Conservation (phyloP, 2,888 invertebrate genomes). For the Hypercompe scribonia region DNA sequence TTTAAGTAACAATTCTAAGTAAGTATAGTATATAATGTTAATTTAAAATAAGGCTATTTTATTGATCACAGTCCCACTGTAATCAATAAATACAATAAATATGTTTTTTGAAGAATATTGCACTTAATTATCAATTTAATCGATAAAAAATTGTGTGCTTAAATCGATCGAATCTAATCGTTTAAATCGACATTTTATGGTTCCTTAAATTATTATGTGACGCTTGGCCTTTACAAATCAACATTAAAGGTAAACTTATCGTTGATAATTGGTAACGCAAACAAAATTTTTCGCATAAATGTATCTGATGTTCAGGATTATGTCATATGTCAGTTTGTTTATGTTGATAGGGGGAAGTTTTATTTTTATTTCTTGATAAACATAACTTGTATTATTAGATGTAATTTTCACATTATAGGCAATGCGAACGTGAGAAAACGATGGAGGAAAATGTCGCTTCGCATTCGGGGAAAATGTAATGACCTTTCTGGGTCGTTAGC, state of each 20-base stretch:
- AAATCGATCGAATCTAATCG: background rate
- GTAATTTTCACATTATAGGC: constrained; percentile 7
- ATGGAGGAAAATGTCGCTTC: background rate
- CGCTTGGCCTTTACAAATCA: constrained; percentile 2
- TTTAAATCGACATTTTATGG: background rate
- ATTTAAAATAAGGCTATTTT: too few relatives aligned
- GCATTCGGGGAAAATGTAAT: too few relatives aligned
- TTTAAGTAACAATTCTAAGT: too few relatives aligned
- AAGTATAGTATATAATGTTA: too few relatives aligned
- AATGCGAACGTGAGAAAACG: constrained; percentile 1
- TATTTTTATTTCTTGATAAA: constrained; percentile 19
- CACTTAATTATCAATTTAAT: background rate
- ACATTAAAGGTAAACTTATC: constrained; percentile 57
- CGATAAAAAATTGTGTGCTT: background rate
- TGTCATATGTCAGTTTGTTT: constrained; percentile 36
- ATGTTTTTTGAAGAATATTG: too few relatives aligned
- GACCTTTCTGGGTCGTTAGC: background rate
- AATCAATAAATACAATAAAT: too few relatives aligned
- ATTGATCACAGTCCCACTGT: too few relatives aligned
- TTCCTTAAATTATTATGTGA: background rate
- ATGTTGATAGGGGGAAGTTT: constrained; percentile 12
- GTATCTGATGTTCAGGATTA: constrained; percentile 44
- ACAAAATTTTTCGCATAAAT: constrained; percentile 32
- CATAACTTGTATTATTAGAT: constrained; percentile 5
- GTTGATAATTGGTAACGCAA: constrained; percentile 47